Conservation (phyloP, 2,113 vertebrate genomes). For the Upupa epops region DNA sequence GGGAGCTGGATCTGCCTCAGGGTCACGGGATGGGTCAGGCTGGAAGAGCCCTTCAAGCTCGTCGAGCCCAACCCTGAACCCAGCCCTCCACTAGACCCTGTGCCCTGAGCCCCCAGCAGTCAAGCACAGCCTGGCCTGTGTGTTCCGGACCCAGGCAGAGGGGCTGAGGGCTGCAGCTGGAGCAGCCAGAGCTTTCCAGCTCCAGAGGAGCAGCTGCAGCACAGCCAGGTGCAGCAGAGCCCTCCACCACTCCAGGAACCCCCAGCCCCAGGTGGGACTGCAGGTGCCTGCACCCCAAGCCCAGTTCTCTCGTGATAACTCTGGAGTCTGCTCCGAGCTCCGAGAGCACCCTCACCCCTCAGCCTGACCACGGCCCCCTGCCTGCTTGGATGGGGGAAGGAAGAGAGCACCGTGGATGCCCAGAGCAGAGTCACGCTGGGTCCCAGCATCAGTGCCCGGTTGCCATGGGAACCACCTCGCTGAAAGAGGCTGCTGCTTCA, state of each 20-base stretch:
- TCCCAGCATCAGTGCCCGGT: background rate
- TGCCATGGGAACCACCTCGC: slow-evolving; percentile 39
- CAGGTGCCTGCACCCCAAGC: background rate
- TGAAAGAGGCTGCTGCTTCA: background rate
- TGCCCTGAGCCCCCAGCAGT: too few relatives aligned
- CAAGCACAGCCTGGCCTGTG: background rate
- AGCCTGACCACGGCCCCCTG: accelerated
- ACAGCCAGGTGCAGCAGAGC: accelerated
- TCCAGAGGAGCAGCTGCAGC: accelerated
- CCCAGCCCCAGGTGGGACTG: accelerated
- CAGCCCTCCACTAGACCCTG: too few relatives aligned
- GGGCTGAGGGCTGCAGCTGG: background rate
- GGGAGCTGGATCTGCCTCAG: background rate
- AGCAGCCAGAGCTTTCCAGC: background rate
- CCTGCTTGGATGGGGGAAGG: accelerated
- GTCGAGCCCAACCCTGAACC: too few relatives aligned
- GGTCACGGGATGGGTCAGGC: too few relatives aligned
- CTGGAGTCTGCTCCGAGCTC: too few relatives aligned
- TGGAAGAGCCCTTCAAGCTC: too few relatives aligned
- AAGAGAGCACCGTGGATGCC: accelerated
- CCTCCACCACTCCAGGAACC: accelerated
- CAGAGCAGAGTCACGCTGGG: background rate
- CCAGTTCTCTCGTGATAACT: too few relatives aligned
- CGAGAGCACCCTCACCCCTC: accelerated
- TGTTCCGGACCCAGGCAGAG: accelerated